Percentiles rank a stretch among this genome's conserved stretches.
Conservation (phyloP, 2,888 invertebrate genomes). For the Asteroscopus sphinx region DNA sequence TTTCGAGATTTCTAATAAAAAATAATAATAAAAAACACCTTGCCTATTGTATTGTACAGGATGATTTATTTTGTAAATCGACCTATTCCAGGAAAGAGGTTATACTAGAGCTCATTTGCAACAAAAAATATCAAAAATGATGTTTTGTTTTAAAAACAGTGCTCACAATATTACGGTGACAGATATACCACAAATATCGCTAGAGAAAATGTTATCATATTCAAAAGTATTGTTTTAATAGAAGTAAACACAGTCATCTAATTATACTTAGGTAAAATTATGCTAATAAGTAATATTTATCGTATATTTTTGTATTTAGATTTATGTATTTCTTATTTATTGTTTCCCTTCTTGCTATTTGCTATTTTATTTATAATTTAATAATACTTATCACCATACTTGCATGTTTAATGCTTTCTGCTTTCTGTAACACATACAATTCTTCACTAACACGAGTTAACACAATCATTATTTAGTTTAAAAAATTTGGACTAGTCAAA, state of each 20-base stretch:
- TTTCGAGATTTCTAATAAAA: no score
- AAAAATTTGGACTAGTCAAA: constrained; percentile 8
- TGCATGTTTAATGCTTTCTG: constrained; percentile 47
- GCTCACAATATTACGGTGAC: no score
- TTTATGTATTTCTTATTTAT: constrained; percentile 41
- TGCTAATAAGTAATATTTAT: constrained; percentile 16
- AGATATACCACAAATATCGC: no score
- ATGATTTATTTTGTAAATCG: no score
- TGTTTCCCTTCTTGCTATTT: constrained; percentile 33
- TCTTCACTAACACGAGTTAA: constrained; percentile 30
- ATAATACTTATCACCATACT: constrained; percentile 9
- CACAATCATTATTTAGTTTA: constrained; percentile 17
- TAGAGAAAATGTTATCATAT: constrained; percentile 3
- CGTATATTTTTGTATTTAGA: constrained; percentile 36
- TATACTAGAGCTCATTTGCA: no score
- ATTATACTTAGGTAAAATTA: constrained; percentile 10
- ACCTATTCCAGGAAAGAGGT: no score
- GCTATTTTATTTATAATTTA: constrained; percentile 35
- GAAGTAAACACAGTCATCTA: background rate
- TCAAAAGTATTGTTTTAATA: no score
- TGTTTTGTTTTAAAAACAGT: no score
- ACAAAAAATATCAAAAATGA: no score
- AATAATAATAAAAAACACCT: no score
- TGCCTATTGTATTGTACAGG: no score
- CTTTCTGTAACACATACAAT: constrained; percentile 36